These are phyloP conservation scores for Palythoa heliodiscus DNA, from an alignment of 92 coral and sea anemone species.

Conservation along the genomic window DNA sequence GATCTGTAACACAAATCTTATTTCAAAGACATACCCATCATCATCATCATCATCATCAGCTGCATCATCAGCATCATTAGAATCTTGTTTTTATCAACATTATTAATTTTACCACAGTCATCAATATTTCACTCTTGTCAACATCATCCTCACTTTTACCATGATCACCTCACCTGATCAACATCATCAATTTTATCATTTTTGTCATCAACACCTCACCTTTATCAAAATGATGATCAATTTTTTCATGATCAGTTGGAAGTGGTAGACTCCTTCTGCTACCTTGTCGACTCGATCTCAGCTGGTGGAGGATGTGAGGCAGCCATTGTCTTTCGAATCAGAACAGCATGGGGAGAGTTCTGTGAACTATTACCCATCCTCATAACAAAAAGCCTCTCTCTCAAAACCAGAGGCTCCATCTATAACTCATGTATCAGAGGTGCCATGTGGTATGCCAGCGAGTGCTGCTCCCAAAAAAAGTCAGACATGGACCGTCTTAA, in stretches of 20 bases:
- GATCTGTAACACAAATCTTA: not conserved
- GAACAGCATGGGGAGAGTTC: too few species aligned
- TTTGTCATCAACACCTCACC: not conserved
- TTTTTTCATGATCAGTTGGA: not conserved
- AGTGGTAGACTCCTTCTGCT: too few species aligned
- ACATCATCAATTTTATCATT: not conserved
- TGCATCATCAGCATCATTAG: not conserved
- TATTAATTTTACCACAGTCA: not conserved
- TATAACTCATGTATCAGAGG: too few species aligned
- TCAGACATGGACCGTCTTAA: too few species aligned
- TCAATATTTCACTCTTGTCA: not conserved
- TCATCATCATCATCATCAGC: not conserved
- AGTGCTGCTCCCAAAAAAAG: too few species aligned
- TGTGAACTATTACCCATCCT: too few species aligned
- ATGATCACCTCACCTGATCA: not conserved
- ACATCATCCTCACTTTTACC: not conserved
- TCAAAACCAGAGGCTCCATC: too few species aligned
- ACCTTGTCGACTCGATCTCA: too few species aligned
- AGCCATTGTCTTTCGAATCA: too few species aligned
- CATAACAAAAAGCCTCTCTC: too few species aligned
- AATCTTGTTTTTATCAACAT: not conserved
- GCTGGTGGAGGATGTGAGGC: too few species aligned
- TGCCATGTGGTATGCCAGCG: too few species aligned
- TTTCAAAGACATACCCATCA: not conserved
- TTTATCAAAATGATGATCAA: not conserved